A percentile compares a stretch with the other conserved stretches of the same genome.
Evolutionary conservation across 2,888 invertebrate genomes (phyloP).

Genomic region (Noctua janthe): DNA sequence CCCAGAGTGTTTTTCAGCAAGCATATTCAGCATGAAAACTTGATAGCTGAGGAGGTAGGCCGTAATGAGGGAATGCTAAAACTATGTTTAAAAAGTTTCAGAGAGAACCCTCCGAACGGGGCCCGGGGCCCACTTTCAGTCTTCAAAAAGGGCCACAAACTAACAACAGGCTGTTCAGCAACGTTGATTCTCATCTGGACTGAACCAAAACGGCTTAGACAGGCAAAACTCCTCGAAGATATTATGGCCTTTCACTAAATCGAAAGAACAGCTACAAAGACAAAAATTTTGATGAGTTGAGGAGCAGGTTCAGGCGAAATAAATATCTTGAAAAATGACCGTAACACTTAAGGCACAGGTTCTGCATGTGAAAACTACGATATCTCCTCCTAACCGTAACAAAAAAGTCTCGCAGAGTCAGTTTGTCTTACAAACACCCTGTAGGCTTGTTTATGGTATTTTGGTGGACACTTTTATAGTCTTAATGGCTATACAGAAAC

Average conservation of each 20-base stretch:
- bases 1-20: too few species aligned
- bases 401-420: too few species aligned
- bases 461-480: constrained; percentile 9
- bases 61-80: background rate
- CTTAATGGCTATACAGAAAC: background rate
- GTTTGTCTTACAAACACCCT: background rate
- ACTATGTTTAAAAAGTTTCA: background rate
- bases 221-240: background rate
- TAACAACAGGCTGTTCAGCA: background rate
- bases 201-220: background rate
- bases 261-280: background rate
- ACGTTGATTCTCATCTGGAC: background rate
- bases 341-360: background rate
- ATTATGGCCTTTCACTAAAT: background rate
- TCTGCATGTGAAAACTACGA: background rate
- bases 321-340: background rate
- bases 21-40: background rate
- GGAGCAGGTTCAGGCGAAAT: background rate
- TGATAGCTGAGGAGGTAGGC: background rate
- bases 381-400: too few species aligned
- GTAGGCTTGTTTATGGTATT: constrained; percentile 22
- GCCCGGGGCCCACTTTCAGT: background rate
- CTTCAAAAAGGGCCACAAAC: background rate
- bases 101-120: background rate
- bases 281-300: background rate